phyloP scores from a whole-genome alignment of 1,140 invertebrate species.

The Streblospio benedicti region DNA sequence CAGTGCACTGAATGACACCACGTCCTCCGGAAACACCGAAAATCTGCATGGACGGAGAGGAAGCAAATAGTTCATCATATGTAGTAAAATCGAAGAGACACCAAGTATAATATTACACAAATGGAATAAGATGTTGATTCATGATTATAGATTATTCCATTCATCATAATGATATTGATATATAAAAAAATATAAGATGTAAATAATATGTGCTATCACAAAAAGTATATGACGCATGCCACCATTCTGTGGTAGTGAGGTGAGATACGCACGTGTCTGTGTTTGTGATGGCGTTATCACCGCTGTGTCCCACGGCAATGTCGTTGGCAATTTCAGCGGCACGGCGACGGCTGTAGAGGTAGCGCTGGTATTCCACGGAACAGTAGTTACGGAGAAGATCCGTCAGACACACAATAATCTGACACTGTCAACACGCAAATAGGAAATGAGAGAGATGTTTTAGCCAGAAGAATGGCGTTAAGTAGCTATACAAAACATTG shows the following conservation, averaged over 20 bases:
- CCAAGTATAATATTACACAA: no score
- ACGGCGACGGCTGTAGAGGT: background rate
- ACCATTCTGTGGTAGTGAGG: background rate
- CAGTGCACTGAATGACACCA: background rate
- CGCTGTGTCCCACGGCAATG: background rate
- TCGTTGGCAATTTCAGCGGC: background rate
- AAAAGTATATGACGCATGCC: background rate
- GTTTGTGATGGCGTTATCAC: no score
- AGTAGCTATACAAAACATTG: no score
- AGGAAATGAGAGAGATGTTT: no score
- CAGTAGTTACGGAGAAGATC: conserved; percentile 10
- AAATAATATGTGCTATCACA: background rate
- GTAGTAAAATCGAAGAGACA: no score
- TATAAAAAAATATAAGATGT: background rate
- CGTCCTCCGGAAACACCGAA: conserved; percentile 9
- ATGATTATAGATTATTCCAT: no score
- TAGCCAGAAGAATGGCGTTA: no score
- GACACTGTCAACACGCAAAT: conserved; percentile 7
- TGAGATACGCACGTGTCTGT: no score
- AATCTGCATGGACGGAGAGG: background rate
- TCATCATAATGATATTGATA: background rate
- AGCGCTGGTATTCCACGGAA: background rate
- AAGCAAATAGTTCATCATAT: no score
- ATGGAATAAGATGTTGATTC: no score
- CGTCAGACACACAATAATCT: conserved; percentile 10